A percentile compares a stretch with the other conserved stretches of the same genome.
These are phyloP conservation scores for Antheraea assamensis DNA, from an alignment of 2,888 invertebrate species.

Conservation along the genomic window DNA sequence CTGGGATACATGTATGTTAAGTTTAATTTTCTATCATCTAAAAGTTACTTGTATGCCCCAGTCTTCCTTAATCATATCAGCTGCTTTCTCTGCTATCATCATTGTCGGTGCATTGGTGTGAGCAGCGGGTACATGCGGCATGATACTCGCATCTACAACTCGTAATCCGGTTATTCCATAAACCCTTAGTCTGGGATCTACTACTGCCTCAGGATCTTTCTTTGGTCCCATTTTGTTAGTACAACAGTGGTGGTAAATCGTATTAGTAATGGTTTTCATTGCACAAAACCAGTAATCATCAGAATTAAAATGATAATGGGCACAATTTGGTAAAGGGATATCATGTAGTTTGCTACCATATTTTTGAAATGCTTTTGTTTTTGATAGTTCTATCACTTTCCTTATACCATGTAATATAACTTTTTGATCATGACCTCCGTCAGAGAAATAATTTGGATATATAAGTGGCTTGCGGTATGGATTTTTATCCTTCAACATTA, in stretches of 20 bases:
- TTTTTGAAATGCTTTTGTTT: conserved; percentile 76
- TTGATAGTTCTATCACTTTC: conserved; percentile 64
- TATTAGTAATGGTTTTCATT: conserved; percentile 73
- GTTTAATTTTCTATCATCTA: not conserved
- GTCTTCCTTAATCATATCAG: conserved; percentile 76
- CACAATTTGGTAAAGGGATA: conserved; percentile 81
- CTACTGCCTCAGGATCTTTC: conserved; percentile 74
- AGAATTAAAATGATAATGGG: conserved; percentile 73
- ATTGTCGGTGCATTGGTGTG: conserved; percentile 82
- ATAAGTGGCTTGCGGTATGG: conserved; percentile 86
- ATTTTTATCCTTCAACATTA: conserved; percentile 83
- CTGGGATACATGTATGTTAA: not conserved
- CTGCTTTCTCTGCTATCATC: conserved; percentile 83
- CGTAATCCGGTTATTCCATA: conserved; percentile 75
- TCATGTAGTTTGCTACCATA: conserved; percentile 79
- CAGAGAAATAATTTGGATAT: conserved; percentile 84
- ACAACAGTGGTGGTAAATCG: conserved; percentile 80
- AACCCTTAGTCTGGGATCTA: conserved; percentile 75
- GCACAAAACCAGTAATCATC: conserved; percentile 88
- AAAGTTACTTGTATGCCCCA: conserved; percentile 46
- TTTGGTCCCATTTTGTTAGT: conserved; percentile 80
- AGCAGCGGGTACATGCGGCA: conserved; percentile 80
- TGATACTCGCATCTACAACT: conserved; percentile 82
- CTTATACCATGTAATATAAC: conserved; percentile 73
- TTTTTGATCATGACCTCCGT: conserved; percentile 80